These are phyloP conservation scores for Diorhabda elongata DNA, from an alignment of 1,140 invertebrate species.

Conservation along the genomic window DNA sequence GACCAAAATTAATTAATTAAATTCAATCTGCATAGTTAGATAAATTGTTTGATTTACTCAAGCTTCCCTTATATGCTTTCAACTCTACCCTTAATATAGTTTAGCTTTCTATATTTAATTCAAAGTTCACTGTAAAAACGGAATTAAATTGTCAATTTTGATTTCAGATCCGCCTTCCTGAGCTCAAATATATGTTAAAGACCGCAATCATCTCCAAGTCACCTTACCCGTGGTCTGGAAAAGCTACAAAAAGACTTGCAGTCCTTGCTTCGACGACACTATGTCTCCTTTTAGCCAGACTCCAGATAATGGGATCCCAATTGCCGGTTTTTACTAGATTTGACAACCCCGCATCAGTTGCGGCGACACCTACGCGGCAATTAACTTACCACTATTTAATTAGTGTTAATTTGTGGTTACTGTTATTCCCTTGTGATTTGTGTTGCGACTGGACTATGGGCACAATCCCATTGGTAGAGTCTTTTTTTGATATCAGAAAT, in stretches of 20 bases:
- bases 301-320: constrained; percentile 94
- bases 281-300: constrained; percentile 73
- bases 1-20: too few relatives aligned
- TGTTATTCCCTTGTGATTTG: constrained; percentile 82
- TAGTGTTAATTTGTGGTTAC: constrained; percentile 84
- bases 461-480: constrained; percentile 82
- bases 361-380: constrained; percentile 73
- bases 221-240: constrained; percentile 62
- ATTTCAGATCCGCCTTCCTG: constrained; percentile 63
- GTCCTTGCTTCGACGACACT: constrained; percentile 77
- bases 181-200: constrained; percentile 57
- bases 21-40: too few relatives aligned
- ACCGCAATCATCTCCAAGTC: constrained; percentile 63
- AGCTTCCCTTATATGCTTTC: too few relatives aligned
- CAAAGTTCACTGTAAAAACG: too few relatives aligned
- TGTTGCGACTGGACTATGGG: constrained; percentile 99
- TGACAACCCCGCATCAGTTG: constrained; percentile 87
- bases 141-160: not conserved
- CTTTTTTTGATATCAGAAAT: constrained; percentile 78
- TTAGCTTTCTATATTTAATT: too few relatives aligned
- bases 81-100: too few relatives aligned
- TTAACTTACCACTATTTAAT: constrained; percentile 92
- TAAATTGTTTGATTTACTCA: too few relatives aligned
- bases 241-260: constrained; percentile 71
- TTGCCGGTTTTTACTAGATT: constrained; percentile 94